Evolutionary conservation across 2,113 vertebrate genomes (phyloP), one percentile per base, ranked within the genome.

Genomic region (Panthera tigris): DNA sequence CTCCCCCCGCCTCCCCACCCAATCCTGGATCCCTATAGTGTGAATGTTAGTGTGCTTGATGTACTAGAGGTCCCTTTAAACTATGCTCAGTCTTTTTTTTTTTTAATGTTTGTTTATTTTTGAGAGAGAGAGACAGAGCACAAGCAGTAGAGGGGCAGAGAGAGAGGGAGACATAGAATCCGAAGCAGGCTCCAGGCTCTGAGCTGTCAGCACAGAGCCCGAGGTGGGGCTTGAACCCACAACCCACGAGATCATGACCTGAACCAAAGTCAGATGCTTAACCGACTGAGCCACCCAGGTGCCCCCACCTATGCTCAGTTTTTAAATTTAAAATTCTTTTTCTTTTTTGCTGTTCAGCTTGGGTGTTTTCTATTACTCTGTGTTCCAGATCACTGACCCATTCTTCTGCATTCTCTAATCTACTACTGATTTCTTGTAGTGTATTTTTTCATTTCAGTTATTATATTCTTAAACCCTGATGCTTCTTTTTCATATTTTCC

Each of bases 1-100:
- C 7, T 45, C 45, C 45, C 41, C 45, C 45, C 7, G 1, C 7
- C 33, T 6, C 16, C 2, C 14, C 66, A 0, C 66, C 16, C 3
- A 41, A 45, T 45, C 16, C 15, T n/a, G 33, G 68, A 19, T n/a
- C 68, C 33, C 68, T 69, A n/a, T n/a, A 69, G 68, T n/a, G 68
- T n/a, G 68, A n/a, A 69, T n/a, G 68, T 69, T 69, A n/a, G 68
- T n/a, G 33, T 69, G n/a, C 33, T 69, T 69, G 33, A 4, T 18
- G 15, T n/a, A 7, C 68, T 69, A n/a, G 68, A 69, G n/a, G 33
- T 69, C 16, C 66, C 31, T 63, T 63, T 63, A 63, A 45, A 45
- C 41, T 45, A 45, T 45, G 41, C 41, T 45, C 41, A 45, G 41
- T 45, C 41, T 45, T 45, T 45, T 45, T 45, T 41, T 45, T 45